Conservation (phyloP, 2,797 vertebrate genomes). For the Periophthalmus magnuspinnatus region DNA sequence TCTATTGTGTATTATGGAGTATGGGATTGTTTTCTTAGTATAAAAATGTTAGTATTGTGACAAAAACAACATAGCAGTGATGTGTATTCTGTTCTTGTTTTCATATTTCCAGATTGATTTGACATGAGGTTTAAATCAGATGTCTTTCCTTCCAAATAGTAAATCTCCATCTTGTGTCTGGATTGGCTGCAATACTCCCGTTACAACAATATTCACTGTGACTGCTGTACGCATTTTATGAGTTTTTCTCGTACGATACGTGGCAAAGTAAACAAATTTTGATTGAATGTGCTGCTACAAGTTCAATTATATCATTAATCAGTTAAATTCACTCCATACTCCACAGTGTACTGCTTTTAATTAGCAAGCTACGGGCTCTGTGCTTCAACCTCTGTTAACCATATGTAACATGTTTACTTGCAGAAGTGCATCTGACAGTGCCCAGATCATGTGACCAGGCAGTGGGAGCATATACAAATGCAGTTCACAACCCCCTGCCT, state of each 20-base stretch:
- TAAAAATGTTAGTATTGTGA: neutral
- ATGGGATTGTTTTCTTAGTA: neutral
- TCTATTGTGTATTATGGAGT: neutral
- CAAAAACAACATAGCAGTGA: too few species aligned
- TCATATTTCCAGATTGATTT: too few species aligned
- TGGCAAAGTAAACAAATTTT: neutral
- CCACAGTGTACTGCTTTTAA: neutral
- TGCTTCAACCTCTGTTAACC: neutral
- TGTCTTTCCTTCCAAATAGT: too few species aligned
- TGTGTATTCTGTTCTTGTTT: too few species aligned
- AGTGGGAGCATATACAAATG: slow-evolving; percentile 41
- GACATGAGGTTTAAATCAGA: too few species aligned
- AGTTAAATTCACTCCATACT: neutral
- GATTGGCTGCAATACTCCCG: neutral
- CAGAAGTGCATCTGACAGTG: slow-evolving; percentile 30
- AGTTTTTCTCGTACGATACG: neutral
- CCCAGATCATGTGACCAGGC: slow-evolving; percentile 53
- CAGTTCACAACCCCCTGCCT: slow-evolving; percentile 46
- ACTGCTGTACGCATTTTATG: neutral
- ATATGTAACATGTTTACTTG: slow-evolving; percentile 13
- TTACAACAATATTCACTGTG: neutral
- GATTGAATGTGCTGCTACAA: neutral
- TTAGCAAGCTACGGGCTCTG: slow-evolving; percentile 2
- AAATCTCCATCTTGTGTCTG: neutral
- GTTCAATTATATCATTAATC: neutral